phyloP scores from a whole-genome alignment of 2,113 vertebrate species.

The Edolisoma coerulescens region DNA sequence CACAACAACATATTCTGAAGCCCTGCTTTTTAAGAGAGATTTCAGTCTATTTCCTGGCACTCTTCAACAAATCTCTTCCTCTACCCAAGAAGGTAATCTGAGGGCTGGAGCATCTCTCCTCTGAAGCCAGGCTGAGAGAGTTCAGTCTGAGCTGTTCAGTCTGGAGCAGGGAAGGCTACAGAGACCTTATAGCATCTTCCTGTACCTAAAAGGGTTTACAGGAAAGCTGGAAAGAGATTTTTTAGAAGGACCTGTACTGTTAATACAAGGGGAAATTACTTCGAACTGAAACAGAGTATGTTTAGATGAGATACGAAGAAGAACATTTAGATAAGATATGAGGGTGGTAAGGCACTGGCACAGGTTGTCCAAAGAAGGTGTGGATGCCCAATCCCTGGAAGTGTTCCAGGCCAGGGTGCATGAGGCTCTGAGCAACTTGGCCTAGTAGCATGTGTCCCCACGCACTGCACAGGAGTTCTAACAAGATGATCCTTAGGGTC shows the following conservation, averaged over 20 bases:
- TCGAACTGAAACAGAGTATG: background rate
- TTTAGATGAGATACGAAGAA: background rate
- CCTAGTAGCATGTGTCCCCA: background rate
- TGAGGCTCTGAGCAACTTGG: background rate
- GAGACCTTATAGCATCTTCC: background rate
- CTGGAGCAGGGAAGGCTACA: background rate
- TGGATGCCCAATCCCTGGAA: background rate
- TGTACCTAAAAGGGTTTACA: background rate
- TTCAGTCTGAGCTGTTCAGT: background rate
- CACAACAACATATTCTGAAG: background rate
- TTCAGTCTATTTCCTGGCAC: background rate
- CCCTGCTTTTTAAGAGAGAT: background rate
- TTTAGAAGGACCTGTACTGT: background rate
- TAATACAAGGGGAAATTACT: background rate
- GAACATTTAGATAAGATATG: background rate
- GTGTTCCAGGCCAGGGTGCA: background rate
- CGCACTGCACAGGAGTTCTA: background rate
- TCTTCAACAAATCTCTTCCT: background rate
- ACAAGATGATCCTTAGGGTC: background rate
- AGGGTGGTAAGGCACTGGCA: background rate
- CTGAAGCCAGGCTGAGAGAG: background rate
- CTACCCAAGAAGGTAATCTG: background rate
- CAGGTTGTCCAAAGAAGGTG: background rate
- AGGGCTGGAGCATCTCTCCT: background rate
- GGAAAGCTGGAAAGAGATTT: background rate